Percentiles rank a stretch among this genome's conserved stretches.
These are phyloP conservation scores for Plagodis dolabraria DNA, from an alignment of 2,888 invertebrate genomes.

Conservation along the genomic window DNA sequence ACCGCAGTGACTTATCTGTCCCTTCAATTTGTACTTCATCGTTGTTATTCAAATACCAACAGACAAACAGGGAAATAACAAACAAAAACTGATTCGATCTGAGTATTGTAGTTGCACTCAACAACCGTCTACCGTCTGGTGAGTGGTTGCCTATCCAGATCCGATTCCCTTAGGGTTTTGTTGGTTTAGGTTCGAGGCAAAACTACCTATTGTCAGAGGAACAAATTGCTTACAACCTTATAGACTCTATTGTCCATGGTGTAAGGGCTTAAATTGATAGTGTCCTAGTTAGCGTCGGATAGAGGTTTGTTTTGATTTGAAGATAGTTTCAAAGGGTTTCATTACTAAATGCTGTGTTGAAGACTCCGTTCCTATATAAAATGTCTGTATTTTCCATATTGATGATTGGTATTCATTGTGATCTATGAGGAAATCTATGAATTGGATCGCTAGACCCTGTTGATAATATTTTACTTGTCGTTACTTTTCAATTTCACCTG, in stretches of 20 bases:
- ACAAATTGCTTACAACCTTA: constrained; percentile 1
- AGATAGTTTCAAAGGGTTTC: background rate
- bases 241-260: constrained; percentile 5
- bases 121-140: constrained; percentile 24
- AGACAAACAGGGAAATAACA: constrained; percentile 17
- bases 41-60: constrained; percentile 11
- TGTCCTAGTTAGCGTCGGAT: background rate
- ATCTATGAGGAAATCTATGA: too few species aligned
- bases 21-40: background rate
- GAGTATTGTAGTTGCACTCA: constrained; percentile 36
- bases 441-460: too few species aligned
- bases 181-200: constrained; percentile 38
- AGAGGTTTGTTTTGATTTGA: constrained; percentile 17
- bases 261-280: constrained; percentile 2
- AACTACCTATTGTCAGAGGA: constrained; percentile 30
- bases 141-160: constrained; percentile 28
- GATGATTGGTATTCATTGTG: too few species aligned
- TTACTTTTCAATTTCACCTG: too few species aligned
- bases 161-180: constrained; percentile 31
- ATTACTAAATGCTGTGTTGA: too few species aligned
- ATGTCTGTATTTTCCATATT: too few species aligned
- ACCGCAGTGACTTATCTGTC: background rate
- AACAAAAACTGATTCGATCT: constrained; percentile 38
- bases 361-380: too few species aligned
- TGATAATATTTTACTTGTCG: too few species aligned